phyloP scores from a whole-genome alignment of 1,140 invertebrate genomes.

The Coboldia fuscipes region DNA sequence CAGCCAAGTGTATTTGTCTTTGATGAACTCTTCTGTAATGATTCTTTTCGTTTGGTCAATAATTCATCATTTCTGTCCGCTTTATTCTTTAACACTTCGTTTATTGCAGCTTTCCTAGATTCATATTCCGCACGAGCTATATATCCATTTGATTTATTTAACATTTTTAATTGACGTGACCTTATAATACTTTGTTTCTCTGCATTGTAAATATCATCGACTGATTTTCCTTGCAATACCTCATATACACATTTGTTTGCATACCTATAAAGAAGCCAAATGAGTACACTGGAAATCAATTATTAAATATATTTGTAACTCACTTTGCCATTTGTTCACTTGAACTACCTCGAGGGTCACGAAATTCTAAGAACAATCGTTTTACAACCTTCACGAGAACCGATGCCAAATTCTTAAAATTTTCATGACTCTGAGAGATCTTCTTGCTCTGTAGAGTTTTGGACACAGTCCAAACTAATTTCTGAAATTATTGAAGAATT shows the following conservation, averaged over 20 bases:
- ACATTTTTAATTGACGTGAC: conserved; percentile 12
- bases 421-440: conserved; percentile 28
- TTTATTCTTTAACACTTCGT: conserved; percentile 1
- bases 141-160: conserved; percentile 14
- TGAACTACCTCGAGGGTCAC: conserved; percentile 14
- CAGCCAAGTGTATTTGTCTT: conserved; percentile 16
- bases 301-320: not conserved
- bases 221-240: conserved; percentile 27
- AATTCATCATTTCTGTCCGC: not conserved
- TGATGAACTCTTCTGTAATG: conserved; percentile 10
- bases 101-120: conserved; percentile 7
- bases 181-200: no score
- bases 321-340: conserved; percentile 20
- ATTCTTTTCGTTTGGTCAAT: not conserved
- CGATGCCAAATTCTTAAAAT: conserved; percentile 33
- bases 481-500: no score
- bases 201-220: conserved; percentile 24
- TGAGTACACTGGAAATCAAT: not conserved
- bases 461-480: conserved; percentile 40
- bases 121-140: conserved; percentile 18
- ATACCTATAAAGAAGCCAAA: conserved; percentile 12
- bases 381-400: conserved; percentile 26
- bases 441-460: conserved; percentile 32
- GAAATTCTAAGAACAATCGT: conserved; percentile 19
- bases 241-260: conserved; percentile 31